Percentiles rank a stretch among this genome's conserved stretches.
Evolutionary conservation across 2,888 invertebrate genomes (phyloP).

Genomic region (Gerosis bhagava): DNA sequence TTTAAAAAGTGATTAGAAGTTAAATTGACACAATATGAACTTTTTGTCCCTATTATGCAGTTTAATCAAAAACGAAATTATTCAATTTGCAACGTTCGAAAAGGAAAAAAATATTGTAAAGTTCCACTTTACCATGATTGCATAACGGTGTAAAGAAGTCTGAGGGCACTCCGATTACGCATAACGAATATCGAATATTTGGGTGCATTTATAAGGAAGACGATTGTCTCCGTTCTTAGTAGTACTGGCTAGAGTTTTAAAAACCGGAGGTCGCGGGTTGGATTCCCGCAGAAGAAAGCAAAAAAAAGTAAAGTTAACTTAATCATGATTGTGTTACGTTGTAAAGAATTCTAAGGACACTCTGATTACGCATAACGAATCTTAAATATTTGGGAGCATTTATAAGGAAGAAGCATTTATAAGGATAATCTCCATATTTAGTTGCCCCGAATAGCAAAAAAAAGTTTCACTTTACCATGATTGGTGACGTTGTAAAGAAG

Average conservation of each 20-base stretch:
- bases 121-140: constrained; percentile 6
- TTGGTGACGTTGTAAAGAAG: constrained; percentile 5
- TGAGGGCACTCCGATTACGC: constrained; percentile 1
- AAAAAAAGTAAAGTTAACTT: constrained; percentile 5
- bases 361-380: neutral
- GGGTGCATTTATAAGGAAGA: too few species aligned
- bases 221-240: too few species aligned
- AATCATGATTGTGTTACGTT: constrained; percentile 2
- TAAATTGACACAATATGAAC: constrained; percentile 81
- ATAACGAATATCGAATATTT: constrained; percentile 6
- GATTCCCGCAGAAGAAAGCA: constrained; percentile 39
- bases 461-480: constrained; percentile 4
- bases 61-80: constrained; percentile 72
- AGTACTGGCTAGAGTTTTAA: too few species aligned
- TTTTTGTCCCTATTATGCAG: constrained; percentile 65
- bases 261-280: too few species aligned
- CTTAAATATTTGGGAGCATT: constrained; percentile 5
- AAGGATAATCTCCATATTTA: too few species aligned
- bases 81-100: constrained; percentile 67
- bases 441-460: too few species aligned
- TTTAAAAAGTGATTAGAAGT: constrained; percentile 82
- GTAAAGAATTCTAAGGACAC: constrained; percentile 8
- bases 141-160: constrained; percentile 4
- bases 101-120: constrained; percentile 18
- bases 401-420: too few species aligned